Evolutionary conservation across 2,113 vertebrate species (phyloP).

Genomic region (Eptatretus burgeri): DNA sequence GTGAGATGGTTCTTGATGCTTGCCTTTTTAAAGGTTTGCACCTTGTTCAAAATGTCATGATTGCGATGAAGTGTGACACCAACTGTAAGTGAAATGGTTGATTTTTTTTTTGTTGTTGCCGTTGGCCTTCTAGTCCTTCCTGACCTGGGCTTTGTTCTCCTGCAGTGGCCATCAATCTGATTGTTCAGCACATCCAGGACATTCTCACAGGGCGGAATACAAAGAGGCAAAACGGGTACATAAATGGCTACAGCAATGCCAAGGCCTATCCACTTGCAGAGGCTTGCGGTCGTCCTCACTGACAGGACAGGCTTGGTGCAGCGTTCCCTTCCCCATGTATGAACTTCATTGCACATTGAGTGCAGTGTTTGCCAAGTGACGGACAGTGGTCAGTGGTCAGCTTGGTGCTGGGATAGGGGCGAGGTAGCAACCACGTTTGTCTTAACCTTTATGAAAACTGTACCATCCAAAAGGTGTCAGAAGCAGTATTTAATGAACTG

Average conservation of each 20-base stretch:
- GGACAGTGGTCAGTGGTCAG: too few relatives aligned
- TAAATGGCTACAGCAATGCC: slow-evolving; percentile 33
- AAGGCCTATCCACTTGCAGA: slow-evolving; percentile 45
- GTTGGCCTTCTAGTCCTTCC: too few relatives aligned
- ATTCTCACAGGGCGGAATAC: slow-evolving; percentile 57
- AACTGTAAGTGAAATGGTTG: too few relatives aligned
- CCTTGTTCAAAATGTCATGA: not conserved
- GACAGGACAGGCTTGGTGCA: slow-evolving; percentile 27
- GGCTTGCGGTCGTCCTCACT: slow-evolving; percentile 73
- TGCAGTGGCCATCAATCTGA: slow-evolving; percentile 87
- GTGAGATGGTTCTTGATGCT: not conserved
- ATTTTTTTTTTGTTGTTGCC: too few relatives aligned
- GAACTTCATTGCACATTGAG: too few relatives aligned
- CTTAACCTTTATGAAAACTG: too few relatives aligned
- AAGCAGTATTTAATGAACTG: too few relatives aligned
- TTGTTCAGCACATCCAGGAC: slow-evolving; percentile 96
- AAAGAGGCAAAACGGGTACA: slow-evolving; percentile 51
- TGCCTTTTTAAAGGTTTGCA: not conserved
- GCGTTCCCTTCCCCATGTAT: slow-evolving; percentile 10
- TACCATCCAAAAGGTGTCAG: too few relatives aligned
- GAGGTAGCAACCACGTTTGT: too few relatives aligned
- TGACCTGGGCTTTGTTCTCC: slow-evolving; percentile 7
- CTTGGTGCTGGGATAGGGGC: too few relatives aligned
- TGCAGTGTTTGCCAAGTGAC: too few relatives aligned
- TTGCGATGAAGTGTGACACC: too few relatives aligned